Conservation (phyloP, 1,140 invertebrate genomes). For the Tyrophagus putrescentiae region DNA sequence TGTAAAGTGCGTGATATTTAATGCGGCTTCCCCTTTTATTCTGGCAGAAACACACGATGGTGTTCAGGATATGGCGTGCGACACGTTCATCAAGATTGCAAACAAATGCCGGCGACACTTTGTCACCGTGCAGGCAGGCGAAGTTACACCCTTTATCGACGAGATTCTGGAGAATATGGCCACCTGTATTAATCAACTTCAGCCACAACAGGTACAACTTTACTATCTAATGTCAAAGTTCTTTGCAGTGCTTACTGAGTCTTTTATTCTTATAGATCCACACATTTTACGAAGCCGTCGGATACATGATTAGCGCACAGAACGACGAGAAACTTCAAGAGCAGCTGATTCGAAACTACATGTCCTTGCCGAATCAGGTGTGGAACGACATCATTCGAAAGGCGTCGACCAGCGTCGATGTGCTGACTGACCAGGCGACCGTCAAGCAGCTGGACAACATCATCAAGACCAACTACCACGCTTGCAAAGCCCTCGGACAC, state of each 20-base stretch:
- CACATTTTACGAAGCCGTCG: slow-evolving; percentile 99
- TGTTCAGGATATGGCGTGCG: slow-evolving; percentile 96
- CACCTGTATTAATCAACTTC: slow-evolving; percentile 94
- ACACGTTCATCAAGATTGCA: slow-evolving; percentile 99
- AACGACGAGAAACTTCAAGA: slow-evolving; percentile 75
- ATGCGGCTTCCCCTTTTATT: slow-evolving; percentile 31
- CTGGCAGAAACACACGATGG: slow-evolving; percentile 98
- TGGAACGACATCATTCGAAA: slow-evolving; percentile 98
- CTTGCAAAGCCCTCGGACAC: slow-evolving; percentile 91
- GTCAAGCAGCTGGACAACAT: slow-evolving; percentile 95
- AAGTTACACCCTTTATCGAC: slow-evolving; percentile 94
- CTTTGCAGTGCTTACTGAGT: slow-evolving; percentile 1
- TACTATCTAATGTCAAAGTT: slow-evolving; percentile 17
- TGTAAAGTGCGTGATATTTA: slow-evolving; percentile 5
- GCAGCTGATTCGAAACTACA: slow-evolving; percentile 88
- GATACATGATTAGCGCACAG: slow-evolving; percentile 95
- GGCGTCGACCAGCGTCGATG: slow-evolving; percentile 88
- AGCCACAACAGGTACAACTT: slow-evolving; percentile 66
- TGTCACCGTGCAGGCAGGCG: slow-evolving; percentile 81
- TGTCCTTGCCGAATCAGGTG: slow-evolving; percentile 92
- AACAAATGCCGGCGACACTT: slow-evolving; percentile 95
- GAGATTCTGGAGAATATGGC: slow-evolving; percentile 93
- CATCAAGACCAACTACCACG: slow-evolving; percentile 94
- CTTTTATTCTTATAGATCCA: slow-evolving; percentile 55
- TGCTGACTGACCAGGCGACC: slow-evolving; percentile 85